A percentile compares a stretch with the other conserved stretches of the same genome.
Evolutionary conservation across 2,888 invertebrate species (phyloP).

Genomic region (Smittia aterrima): DNA sequence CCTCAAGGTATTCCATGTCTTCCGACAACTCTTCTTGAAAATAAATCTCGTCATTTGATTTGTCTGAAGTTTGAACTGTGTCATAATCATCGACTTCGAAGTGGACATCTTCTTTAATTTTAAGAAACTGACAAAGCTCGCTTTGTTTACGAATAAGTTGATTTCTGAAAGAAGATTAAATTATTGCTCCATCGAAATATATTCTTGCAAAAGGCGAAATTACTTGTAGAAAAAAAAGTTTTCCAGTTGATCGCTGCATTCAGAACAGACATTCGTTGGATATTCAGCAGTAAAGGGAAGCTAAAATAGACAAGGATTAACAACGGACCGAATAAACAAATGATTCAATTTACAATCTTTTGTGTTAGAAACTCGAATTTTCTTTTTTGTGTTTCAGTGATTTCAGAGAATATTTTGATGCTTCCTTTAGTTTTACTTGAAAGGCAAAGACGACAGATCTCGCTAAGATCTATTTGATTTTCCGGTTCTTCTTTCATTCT

Average conservation of each 20-base stretch:
- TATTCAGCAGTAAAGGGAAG: neutral
- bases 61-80: neutral
- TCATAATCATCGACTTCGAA: neutral
- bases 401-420: neutral
- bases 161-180: neutral
- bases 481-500: no score
- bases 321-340: neutral
- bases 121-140: neutral
- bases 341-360: neutral
- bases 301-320: neutral
- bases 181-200: neutral
- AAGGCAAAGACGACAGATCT: neutral
- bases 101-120: no score
- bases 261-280: neutral
- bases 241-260: neutral
- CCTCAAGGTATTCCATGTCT: no score
- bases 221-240: neutral
- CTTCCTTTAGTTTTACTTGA: neutral
- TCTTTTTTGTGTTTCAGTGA: neutral
- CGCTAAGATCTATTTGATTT: neutral
- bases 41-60: neutral
- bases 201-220: neutral
- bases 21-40: neutral
- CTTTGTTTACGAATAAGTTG: neutral
- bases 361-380: neutral